A percentile compares a stretch with the other conserved stretches of the same genome.
Evolutionary conservation across 2,888 invertebrate genomes (phyloP).

Genomic region (Margaritifera margaritifera): DNA sequence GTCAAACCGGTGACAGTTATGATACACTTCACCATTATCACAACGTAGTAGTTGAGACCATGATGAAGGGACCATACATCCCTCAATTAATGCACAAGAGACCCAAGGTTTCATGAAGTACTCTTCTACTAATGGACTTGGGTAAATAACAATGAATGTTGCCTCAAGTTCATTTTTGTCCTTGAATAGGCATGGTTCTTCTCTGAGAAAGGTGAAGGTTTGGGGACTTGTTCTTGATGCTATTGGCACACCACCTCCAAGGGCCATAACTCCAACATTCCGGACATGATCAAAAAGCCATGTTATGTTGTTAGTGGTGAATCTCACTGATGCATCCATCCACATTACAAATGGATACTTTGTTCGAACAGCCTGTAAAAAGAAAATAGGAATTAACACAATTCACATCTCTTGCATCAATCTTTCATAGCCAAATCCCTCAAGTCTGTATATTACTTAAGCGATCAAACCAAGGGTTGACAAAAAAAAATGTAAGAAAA

Average conservation of each 20-base stretch:
- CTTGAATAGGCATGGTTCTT: conserved; percentile 26
- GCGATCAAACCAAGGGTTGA: no score
- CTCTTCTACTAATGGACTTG: conserved; percentile 24
- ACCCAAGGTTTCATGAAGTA: conserved; percentile 34
- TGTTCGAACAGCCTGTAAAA: conserved; percentile 24
- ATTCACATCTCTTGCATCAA: no score
- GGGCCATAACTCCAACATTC: conserved; percentile 21
- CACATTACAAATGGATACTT: conserved; percentile 34
- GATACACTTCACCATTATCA: conserved; percentile 5
- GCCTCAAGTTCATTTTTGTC: conserved; percentile 33
- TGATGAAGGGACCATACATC: conserved; percentile 27
- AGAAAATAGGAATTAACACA: neutral
- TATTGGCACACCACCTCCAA: conserved; percentile 20
- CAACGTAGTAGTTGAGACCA: conserved; percentile 5
- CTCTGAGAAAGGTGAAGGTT: conserved; percentile 26
- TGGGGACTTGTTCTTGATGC: conserved; percentile 24
- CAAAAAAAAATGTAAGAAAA: no score
- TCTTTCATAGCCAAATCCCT: no score
- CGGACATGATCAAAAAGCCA: conserved; percentile 14
- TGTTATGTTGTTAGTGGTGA: conserved; percentile 22
- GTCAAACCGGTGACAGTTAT: conserved; percentile 36
- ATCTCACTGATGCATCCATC: conserved; percentile 38
- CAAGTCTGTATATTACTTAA: no score
- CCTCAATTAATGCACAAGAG: conserved; percentile 33
- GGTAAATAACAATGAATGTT: conserved; percentile 28